Evolutionary conservation across 2,113 vertebrate genomes (phyloP).

Genomic region (Silurus glanis): DNA sequence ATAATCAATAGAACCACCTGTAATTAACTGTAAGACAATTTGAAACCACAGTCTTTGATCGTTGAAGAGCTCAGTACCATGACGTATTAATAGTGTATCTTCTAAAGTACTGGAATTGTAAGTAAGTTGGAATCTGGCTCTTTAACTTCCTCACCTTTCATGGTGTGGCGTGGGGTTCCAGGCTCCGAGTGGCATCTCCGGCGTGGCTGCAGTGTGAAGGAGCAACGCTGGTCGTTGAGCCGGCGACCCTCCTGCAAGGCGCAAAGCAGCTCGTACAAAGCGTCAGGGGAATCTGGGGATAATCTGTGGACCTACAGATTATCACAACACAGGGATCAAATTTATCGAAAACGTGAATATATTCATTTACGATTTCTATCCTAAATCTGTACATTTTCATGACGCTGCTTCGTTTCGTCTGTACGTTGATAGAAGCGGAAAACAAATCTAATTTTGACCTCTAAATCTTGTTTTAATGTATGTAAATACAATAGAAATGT

Average conservation of each 20-base stretch:
- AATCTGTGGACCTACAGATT: constrained; percentile 62
- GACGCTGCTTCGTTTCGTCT: too few relatives aligned
- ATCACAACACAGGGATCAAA: neutral
- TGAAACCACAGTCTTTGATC: too few relatives aligned
- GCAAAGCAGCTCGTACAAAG: constrained; percentile 75
- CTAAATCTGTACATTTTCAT: too few relatives aligned
- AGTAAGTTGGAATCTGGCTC: neutral
- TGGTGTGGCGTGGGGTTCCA: constrained; percentile 62
- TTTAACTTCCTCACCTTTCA: constrained; percentile 61
- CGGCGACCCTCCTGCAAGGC: constrained; percentile 73
- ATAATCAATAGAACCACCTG: too few relatives aligned
- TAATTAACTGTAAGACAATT: too few relatives aligned
- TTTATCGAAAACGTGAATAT: too few relatives aligned
- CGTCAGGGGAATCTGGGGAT: constrained; percentile 74
- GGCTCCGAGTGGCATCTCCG: constrained; percentile 78
- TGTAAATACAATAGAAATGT: neutral
- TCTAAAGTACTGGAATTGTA: neutral
- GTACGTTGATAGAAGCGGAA: too few relatives aligned
- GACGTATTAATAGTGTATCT: neutral
- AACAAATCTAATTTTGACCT: neutral
- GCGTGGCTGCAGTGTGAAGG: constrained; percentile 69
- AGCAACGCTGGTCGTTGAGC: constrained; percentile 80
- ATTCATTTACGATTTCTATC: too few relatives aligned
- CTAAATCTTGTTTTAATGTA: neutral
- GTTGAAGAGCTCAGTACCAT: too few relatives aligned